Percentiles rank a stretch among this genome's conserved stretches.
Evolutionary conservation across 2,113 vertebrate genomes (phyloP).

Genomic region (Cebidichthys violaceus): DNA sequence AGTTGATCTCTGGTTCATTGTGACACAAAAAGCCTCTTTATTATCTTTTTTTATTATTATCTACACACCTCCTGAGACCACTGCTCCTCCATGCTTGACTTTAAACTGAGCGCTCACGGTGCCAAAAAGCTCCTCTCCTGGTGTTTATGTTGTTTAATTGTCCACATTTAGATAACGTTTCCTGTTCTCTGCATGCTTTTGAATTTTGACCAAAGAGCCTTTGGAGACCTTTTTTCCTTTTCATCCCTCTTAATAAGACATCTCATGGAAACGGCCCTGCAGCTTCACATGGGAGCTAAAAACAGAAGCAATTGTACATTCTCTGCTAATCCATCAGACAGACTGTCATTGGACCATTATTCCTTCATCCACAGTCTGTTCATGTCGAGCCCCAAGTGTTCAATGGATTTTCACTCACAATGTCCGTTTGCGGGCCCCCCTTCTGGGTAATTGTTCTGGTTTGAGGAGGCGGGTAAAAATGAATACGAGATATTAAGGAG

Average conservation of each 20-base stretch:
- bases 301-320: background rate
- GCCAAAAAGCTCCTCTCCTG: background rate
- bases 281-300: slow-evolving; percentile 8
- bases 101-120: background rate
- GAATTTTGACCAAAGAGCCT: background rate
- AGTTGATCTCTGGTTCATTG: background rate
- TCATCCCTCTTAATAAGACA: slow-evolving; percentile 7
- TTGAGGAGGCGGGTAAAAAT: slow-evolving; percentile 20
- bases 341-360: slow-evolving; percentile 48
- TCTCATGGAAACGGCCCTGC: background rate
- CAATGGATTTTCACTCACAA: slow-evolving; percentile 45
- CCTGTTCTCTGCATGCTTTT: background rate
- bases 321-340: slow-evolving; percentile 12
- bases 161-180: background rate
- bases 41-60: background rate
- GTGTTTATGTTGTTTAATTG: background rate
- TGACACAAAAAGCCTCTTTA: background rate
- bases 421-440: slow-evolving; percentile 22
- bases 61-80: background rate
- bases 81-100: background rate
- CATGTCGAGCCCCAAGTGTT: slow-evolving; percentile 5
- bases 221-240: no score
- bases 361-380: slow-evolving; percentile 38
- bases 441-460: slow-evolving; percentile 26
- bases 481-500: background rate